Evolutionary conservation across 2,113 vertebrate genomes (phyloP).

Genomic region (Heptranchias perlo): DNA sequence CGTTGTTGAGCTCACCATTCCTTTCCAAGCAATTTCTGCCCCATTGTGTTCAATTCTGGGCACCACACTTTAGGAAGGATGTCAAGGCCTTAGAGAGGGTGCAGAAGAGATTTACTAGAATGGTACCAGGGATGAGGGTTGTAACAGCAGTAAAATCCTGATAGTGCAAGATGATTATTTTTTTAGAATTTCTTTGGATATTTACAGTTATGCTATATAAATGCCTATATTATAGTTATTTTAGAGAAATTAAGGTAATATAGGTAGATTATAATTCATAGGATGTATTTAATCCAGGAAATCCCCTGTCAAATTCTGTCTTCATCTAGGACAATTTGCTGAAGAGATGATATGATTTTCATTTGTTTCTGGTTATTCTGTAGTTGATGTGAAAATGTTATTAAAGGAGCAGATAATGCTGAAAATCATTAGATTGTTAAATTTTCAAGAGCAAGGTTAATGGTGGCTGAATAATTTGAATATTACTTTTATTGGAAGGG

Average conservation of each 20-base stretch:
- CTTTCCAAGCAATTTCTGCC: too few species aligned
- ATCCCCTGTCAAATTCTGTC: not conserved
- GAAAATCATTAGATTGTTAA: not conserved
- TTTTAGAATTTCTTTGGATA: too few species aligned
- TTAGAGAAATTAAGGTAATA: not conserved
- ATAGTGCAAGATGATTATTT: too few species aligned
- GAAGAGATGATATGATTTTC: not conserved
- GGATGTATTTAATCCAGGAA: not conserved
- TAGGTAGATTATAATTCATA: not conserved
- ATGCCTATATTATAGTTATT: not conserved
- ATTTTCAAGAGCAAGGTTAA: not conserved
- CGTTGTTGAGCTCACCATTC: too few species aligned
- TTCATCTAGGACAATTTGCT: not conserved
- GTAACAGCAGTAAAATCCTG: too few species aligned
- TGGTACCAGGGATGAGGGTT: too few species aligned
- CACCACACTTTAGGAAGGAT: too few species aligned
- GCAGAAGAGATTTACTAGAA: too few species aligned
- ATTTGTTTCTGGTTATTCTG: not conserved
- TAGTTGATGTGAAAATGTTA: not conserved
- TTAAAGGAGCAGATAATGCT: not conserved
- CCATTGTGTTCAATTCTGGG: too few species aligned
- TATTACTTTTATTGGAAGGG: not conserved
- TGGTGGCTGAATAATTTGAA: not conserved
- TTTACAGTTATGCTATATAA: too few species aligned
- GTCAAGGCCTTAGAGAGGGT: too few species aligned